Evolutionary conservation across 2,113 vertebrate species (phyloP), one percentile per base, ranked within the genome.

Genomic region (Procavia capensis): DNA sequence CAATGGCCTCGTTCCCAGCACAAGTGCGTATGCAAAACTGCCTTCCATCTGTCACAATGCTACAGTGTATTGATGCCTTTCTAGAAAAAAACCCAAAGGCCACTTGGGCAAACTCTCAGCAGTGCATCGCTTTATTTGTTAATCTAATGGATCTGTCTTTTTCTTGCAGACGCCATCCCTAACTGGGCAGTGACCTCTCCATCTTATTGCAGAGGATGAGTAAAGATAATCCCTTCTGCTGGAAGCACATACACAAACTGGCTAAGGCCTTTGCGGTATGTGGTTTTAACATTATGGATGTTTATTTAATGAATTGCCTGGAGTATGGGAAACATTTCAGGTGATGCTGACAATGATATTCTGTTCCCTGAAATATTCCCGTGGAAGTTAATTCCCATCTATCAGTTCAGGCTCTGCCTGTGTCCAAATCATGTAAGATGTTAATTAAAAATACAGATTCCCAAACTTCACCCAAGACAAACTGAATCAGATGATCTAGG

Each of bases 371-470:
- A 22, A 74, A 75, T 50, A 70, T 66, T 66, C 78, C 72, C 54
- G 13, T 47, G 78, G 50, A 88, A 59, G 9, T 75, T 75, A 36
- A 74, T 95, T 68, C 41, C 61, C 63, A 84, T 10, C 6, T 75
- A 86, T 59, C 31, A 41, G 54, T 66, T 70, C 14, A 45, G 68
- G 86, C 27, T 34, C 83, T 72, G 91, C 43, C n/a, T 70, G 63
- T 34, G 45, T 85, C 47, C 85, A 80, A 78, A 74, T 94, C 94
- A 94, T 68, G 83, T 87, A 70, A 93, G 79, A 84, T 81, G 89
- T 91, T 97, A 88, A 87, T 97, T 96, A 90, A 96, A 95, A 91
- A 94, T 85, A 89, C 89, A 78, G 84, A 93, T 89, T 95, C 95
- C 76, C 78, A 70, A 96, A 50, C 50, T 94, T 96, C 50, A 94